Base-by-base conservation (phyloP, 1,140 invertebrate species). In the Pseudomyrmex pallidus region DNA sequence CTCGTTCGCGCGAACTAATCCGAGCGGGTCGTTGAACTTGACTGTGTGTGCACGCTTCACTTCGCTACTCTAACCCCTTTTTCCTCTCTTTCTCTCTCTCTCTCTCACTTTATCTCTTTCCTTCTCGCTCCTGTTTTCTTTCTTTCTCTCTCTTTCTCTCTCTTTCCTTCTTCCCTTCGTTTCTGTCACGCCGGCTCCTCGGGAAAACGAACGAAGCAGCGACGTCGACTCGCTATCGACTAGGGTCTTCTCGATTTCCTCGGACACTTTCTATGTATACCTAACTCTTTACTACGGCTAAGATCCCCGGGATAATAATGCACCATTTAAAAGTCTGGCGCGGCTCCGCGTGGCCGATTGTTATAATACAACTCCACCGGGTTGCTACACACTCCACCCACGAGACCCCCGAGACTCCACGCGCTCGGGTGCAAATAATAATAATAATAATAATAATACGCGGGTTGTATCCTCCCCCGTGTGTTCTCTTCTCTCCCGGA, bases 191-290 rank as follows among this genome's bases (percentile, higher is more conserved):
- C 56, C 66, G 76, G 76, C 66, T 80, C 76, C 76, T 70, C 76
- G 64, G 66, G 66, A 72, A 25, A 25, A 72, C 66, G 76, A 78
- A 78, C 35, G 64, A 80, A 80, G 76, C 76, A 66, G 54, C 54
- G 66, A 80, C 44, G 76, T 80, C 76, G 76, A n/a, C 56, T 80
- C 54, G 22, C 76, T 80, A 80, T 80, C 57, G 63, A 82, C 90
- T 93, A 94, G 77, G 93, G 93, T 87, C 93, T 90, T 86, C 91
- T 92, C 72, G 92, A 94, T 87, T 92, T 94, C 84, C 93, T 92
- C 61, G 92, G 92, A 84, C 91, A 93, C 92, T 93, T 93, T 86
- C 92, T 92, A 88, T 90, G 90, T 70, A 86, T 91, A 91, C 89
- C 91, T 93, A 93, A 92, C 77, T 85, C 89, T 90, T 92, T 90